Base-by-base conservation (phyloP, 2,888 invertebrate species). In the Cryptophagus acutangulus region DNA sequence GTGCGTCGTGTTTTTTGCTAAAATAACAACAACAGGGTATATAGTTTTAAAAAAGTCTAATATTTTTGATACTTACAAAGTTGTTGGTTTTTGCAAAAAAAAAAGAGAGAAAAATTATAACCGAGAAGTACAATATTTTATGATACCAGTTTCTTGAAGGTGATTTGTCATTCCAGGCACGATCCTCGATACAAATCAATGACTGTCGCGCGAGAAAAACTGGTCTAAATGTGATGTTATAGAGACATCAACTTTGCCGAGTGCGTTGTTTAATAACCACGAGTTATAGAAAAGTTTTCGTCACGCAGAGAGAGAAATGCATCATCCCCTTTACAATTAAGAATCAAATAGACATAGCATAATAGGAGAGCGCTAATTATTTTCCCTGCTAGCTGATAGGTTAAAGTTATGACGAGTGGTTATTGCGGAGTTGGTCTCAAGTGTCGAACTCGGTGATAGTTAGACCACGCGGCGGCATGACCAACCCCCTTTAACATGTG, bases 401-500 rank as follows among this genome's bases (percentile, higher is more conserved):
- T 43, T 45, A 41, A 38, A 48, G 61, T 58, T 58, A 65, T 63
- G 62, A 61, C 52, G 60, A 53, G 55, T 54, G 54, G 48, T 50
- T 46, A 47, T 52, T 51, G 47, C 47, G 51, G 50, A 49, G 51
- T 51, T 51, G 48, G 48, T 43, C 45, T 45, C 45, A 43, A 45
- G 54, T 55, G 56, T 51, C 57, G 62, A 62, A 62, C 61, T 46
- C 52, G 63, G 63, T 63, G 63, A 64, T 65, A 57, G 55, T 60
- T 54, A 39, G 10, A 20, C 31, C 40, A 38, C 44, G 49, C 43
- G 45, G 29, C n/a, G n/a, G 41, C 40, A 40, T 29, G 18, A 38
- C 38, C 38, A 33, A 26, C 40, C 41, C 40, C 36, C 45, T 31
- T 38, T 38, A 41, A 52, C 51, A 59, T 59, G 57, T 59, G 57